Percentiles rank a stretch among this genome's conserved stretches.
Conservation (phyloP, 2,113 vertebrate species). For the Otis tarda region DNA sequence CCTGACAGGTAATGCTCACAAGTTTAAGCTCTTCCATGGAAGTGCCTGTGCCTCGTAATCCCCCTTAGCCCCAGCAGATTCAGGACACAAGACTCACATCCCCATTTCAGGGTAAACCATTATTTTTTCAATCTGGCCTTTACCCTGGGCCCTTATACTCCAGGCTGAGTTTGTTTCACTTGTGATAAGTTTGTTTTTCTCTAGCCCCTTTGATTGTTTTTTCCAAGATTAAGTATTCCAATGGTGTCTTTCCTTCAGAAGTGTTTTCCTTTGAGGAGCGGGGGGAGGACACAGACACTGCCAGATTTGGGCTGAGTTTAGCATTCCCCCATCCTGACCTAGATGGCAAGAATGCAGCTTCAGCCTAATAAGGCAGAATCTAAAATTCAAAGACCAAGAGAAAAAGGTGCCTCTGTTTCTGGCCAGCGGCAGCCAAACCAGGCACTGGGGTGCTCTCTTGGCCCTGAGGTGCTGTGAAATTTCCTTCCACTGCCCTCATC, state of each 20-base stretch:
- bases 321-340: not conserved
- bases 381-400: not conserved
- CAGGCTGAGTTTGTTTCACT: slow-evolving; percentile 61
- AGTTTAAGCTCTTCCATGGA: not conserved
- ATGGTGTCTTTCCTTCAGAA: slow-evolving; percentile 40
- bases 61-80: not conserved
- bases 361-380: slow-evolving; percentile 32
- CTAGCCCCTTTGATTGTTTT: slow-evolving; percentile 43
- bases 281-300: not conserved
- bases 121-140: slow-evolving; percentile 5
- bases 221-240: slow-evolving; percentile 31
- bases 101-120: not conserved
- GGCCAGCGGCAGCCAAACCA: not conserved
- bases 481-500: not conserved
- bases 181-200: slow-evolving; percentile 58
- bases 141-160: not conserved
- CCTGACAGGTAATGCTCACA: not conserved
- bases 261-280: slow-evolving; percentile 37
- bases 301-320: slow-evolving; percentile 12
- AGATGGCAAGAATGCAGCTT: not conserved
- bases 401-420: slow-evolving; percentile 25
- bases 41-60: not conserved
- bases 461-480: not conserved
- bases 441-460: not conserved
- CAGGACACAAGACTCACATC: not conserved